phyloP scores from a whole-genome alignment of 2,797 vertebrate genomes.

The Falco berigora region DNA sequence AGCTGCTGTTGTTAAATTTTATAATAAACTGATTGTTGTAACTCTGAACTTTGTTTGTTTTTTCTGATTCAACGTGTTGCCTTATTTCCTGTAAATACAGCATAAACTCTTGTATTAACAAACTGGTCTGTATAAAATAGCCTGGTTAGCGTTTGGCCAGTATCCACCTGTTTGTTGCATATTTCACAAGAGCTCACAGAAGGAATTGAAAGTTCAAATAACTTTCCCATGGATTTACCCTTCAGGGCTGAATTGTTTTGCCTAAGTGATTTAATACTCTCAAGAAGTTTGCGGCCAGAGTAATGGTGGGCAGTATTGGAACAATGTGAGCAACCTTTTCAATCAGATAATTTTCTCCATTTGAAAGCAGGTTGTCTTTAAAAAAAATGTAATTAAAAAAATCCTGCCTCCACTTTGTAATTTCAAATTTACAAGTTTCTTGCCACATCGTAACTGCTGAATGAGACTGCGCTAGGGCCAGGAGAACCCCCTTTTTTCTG shows the following conservation, averaged over 20 bases:
- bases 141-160: not conserved
- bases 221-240: conserved; percentile 34
- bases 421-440: not conserved
- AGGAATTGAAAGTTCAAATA: not conserved
- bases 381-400: not conserved
- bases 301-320: not conserved
- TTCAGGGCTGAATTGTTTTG: not conserved
- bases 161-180: not conserved
- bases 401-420: not conserved
- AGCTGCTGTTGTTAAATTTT: not conserved
- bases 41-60: not conserved
- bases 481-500: not conserved
- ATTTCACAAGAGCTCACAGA: not conserved
- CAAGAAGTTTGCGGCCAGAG: not conserved
- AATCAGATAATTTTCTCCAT: not conserved
- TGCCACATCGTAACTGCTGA: not conserved
- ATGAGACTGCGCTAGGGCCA: not conserved
- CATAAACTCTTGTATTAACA: not conserved
- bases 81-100: not conserved
- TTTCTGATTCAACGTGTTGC: not conserved
- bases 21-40: not conserved
- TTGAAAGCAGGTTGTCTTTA: not conserved
- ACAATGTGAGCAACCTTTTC: not conserved
- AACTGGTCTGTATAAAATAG: not conserved
- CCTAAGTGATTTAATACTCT: not conserved